Evolutionary conservation across 2,113 vertebrate genomes (phyloP), one percentile per base, ranked within the genome.

Genomic region (Phrynosoma blainvillii): DNA sequence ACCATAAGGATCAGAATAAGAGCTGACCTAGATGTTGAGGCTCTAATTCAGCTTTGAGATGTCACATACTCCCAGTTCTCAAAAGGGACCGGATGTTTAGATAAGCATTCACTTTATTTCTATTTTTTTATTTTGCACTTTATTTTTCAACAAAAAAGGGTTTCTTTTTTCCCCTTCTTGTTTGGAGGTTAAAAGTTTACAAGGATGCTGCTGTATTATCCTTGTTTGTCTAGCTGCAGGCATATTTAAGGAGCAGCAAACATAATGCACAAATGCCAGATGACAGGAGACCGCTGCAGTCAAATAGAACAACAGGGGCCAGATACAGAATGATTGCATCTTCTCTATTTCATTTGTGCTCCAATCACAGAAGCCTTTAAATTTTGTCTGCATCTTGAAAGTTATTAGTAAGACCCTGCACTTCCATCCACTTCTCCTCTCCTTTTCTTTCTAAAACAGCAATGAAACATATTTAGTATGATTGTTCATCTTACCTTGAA

Each of bases 271-370:
- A 36, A 86, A 92, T 92, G 84, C 42, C 82, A 93, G 85, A 84
- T 92, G 89, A 70, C 30, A 89, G 5, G 73, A 0, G 2, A 78
- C 52, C 16, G 87, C 87, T 93, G 79, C 88, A 94, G 89, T 36
- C 47, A 68, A 87, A 93, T 92, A 93, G 71, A 80, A 71, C 82
- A 84, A 54, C 88, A 88, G 36, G 30, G 91, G 66, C 73, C 87
- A 93, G 89, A 84, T 91, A 74, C 88, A 74, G 89, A 84, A 77
- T n/a, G 62, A 88, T 85, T 42, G 16, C 30, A 80, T 89, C 84
- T 0, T 82, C 79, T 79, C 73, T 88, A 36, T 83, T 79, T 20
- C 89, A 90, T 56, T 42, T 1, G 16, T 87, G 73, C 82, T 91
- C 75, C 75, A 90, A 83, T 86, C 71, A 68, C n/a, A 66, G 32